Base-by-base conservation (phyloP, 2,113 vertebrate genomes). In the Sylvilagus bachmani region DNA sequence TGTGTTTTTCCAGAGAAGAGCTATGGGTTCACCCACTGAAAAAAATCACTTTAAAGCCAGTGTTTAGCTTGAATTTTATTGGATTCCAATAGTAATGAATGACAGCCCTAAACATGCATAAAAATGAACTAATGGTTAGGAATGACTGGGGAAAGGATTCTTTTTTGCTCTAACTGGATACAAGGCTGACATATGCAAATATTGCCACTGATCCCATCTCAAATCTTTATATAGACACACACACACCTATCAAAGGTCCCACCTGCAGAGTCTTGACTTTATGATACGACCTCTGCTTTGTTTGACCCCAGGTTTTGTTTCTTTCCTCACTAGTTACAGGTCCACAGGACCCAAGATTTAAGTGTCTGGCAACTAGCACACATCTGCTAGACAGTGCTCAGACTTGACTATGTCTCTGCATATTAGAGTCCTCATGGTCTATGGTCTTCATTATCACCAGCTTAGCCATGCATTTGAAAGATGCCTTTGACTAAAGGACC, bases 81-180 rank as follows among this genome's bases (percentile, higher is more conserved):
- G 33, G 24, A 19, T 67, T 19, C 27, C n/a, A 55, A 33, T 1
- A 58, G 25, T 90, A n/a, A 70, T 82, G 53, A 90, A 86, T 64
- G 33, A 10, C 49, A 69, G 33, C 55, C 16, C 55, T 25, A 36
- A 80, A 96, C 11, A 81, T 25, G 21, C 49, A 36, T 53, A 49
- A 53, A 94, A 89, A 92, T 74, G 17, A 3, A 2, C 9, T 89
- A 67, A 44, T 69, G 62, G 8, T 62, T 80, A 38, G 58, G 33
- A 80, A 79, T 75, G 77, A 71, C 31, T 75, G 3, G 33, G 69
- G 31, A 14, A 12, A 64, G 19, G n/a, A 44, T 67, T 44, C 84
- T 74, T 71, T 91, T 93, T 33, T 87, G 22, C 6, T 89, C 22
- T 80, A 89, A 49, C 2, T 6, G 73, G 70, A 95, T 31, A 67